Conservation (phyloP, 2,797 vertebrate species). For the Craterocephalus amniculus region DNA sequence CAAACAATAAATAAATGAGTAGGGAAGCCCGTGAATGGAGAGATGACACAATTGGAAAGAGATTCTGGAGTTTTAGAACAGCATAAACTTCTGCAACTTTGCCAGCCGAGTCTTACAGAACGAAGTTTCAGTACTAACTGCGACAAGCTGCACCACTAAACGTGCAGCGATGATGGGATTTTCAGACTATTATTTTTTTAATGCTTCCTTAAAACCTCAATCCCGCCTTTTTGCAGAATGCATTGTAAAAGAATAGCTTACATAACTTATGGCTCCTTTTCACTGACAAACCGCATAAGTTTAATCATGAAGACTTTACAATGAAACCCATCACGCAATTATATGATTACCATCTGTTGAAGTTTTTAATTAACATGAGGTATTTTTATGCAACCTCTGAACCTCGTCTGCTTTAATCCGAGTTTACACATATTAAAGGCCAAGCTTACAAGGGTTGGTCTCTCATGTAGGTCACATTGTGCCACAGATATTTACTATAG, state of each 20-base stretch:
- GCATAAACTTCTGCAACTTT: conserved; percentile 36
- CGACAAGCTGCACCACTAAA: conserved; percentile 64
- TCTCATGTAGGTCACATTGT: conserved; percentile 21
- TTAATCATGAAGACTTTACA: conserved; percentile 5
- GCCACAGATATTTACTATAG: conserved; percentile 28
- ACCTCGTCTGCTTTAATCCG: neutral
- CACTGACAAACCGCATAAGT: conserved; percentile 8
- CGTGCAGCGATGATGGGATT: conserved; percentile 50
- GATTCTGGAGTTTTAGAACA: conserved; percentile 64
- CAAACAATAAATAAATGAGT: conserved; percentile 83
- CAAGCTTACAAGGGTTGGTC: neutral
- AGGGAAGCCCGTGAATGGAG: conserved; percentile 78
- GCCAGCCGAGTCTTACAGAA: conserved; percentile 43
- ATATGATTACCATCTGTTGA: neutral
- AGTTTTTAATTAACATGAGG: neutral
- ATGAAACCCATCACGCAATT: neutral
- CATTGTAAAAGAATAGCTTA: conserved; percentile 4
- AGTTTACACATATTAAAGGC: conserved; percentile 12
- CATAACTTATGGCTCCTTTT: conserved; percentile 1
- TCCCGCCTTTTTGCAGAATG: conserved; percentile 45
- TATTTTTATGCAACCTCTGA: conserved; percentile 34
- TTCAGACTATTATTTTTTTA: conserved; percentile 46
- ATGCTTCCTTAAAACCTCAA: conserved; percentile 49
- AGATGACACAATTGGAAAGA: conserved; percentile 70
- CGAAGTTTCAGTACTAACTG: conserved; percentile 22